These are phyloP conservation scores for Aphis gossypii DNA, from an alignment of 1,140 invertebrate species.

Conservation along the genomic window DNA sequence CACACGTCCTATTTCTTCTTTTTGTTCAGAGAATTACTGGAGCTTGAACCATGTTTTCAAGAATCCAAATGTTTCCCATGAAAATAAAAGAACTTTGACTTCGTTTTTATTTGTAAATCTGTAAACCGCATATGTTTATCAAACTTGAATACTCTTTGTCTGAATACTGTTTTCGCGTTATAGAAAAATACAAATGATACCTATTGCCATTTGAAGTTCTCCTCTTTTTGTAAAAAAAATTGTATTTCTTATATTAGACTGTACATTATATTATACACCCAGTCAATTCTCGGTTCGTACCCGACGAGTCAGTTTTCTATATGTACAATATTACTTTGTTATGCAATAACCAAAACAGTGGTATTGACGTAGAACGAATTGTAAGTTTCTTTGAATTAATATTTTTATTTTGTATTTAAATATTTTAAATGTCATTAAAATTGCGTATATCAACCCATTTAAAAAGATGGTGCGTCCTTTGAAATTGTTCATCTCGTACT, in stretches of 20 bases:
- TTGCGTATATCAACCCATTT: not conserved
- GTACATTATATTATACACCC: too few relatives aligned
- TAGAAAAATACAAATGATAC: not conserved
- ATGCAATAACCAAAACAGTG: not conserved
- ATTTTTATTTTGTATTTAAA: not conserved
- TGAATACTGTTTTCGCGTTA: not conserved
- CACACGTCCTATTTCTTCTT: not conserved
- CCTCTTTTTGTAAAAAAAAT: not conserved
- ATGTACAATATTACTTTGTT: not conserved
- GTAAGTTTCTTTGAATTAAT: constrained; percentile 10
- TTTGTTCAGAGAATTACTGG: not conserved
- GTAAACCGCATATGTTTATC: not conserved
- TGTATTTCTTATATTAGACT: not conserved
- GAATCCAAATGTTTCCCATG: not conserved
- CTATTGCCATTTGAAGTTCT: not conserved
- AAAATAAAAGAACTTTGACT: not conserved
- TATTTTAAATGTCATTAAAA: constrained; percentile 1
- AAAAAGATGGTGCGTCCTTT: not conserved
- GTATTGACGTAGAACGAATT: not conserved
- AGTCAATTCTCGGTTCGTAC: not conserved
- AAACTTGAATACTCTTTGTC: not conserved
- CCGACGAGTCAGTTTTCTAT: not conserved
- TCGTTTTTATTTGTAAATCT: not conserved
- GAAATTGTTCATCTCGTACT: not conserved
- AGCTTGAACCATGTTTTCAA: not conserved